Percentiles rank a stretch among this genome's conserved stretches.
Evolutionary conservation across 2,888 invertebrate genomes (phyloP).

Genomic region (Oligia latruncula): DNA sequence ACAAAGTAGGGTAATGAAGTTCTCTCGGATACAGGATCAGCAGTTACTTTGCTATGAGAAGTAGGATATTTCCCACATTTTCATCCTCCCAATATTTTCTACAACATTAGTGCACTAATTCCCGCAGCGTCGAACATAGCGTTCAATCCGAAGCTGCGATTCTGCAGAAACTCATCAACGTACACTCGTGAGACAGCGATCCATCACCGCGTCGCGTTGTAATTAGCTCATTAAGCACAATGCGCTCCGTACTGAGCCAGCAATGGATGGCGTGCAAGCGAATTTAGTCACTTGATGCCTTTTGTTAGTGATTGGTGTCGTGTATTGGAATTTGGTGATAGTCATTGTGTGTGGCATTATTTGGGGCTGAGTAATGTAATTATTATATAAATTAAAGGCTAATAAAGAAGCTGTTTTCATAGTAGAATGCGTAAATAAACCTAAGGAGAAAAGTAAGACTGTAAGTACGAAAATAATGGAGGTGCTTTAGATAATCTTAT

Average conservation of each 20-base stretch:
- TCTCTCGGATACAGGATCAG: neutral
- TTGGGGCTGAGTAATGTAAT: neutral
- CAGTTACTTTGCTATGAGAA: neutral
- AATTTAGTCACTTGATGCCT: conserved; percentile 31
- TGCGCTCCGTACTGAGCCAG: conserved; percentile 38
- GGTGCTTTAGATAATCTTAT: neutral
- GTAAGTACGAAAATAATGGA: neutral
- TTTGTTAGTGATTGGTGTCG: conserved; percentile 4
- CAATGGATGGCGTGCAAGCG: conserved; percentile 38
- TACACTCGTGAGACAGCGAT: conserved; percentile 55
- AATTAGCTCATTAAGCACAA: conserved; percentile 62
- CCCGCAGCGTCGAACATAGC: conserved; percentile 30
- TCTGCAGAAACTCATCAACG: conserved; percentile 50
- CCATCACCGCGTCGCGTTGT: conserved; percentile 54
- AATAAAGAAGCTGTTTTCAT: neutral
- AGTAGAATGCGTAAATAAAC: neutral
- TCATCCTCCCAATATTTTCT: conserved; percentile 1
- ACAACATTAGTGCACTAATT: conserved; percentile 30
- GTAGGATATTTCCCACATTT: neutral
- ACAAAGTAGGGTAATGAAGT: neutral
- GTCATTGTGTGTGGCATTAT: conserved; percentile 1
- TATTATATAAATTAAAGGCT: neutral
- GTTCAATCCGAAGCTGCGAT: conserved; percentile 36
- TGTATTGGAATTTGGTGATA: neutral
- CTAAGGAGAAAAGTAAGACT: neutral